phyloP scores from a whole-genome alignment of 2,888 invertebrate species.

The Aporophyla lueneburgensis region DNA sequence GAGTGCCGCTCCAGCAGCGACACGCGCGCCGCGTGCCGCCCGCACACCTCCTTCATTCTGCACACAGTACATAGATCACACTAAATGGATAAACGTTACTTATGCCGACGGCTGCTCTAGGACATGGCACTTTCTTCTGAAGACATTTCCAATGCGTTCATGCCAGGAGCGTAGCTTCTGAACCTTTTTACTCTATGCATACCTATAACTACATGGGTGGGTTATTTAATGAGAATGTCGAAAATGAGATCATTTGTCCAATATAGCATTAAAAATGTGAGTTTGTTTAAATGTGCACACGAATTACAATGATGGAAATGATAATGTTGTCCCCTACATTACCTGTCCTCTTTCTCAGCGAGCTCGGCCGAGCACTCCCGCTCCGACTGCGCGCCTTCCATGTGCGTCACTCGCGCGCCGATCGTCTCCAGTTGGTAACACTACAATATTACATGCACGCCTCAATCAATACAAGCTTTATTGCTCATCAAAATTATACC shows the following conservation, averaged over 20 bases:
- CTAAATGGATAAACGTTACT: neutral
- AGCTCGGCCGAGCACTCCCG: slow-evolving; percentile 81
- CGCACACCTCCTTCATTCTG: slow-evolving; percentile 82
- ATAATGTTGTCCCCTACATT: neutral
- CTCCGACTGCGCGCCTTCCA: slow-evolving; percentile 85
- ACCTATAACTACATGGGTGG: too few relatives aligned
- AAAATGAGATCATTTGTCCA: neutral
- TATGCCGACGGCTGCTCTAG: neutral
- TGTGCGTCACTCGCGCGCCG: slow-evolving; percentile 83
- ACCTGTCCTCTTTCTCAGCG: slow-evolving; percentile 83
- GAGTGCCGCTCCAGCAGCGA: slow-evolving; percentile 85
- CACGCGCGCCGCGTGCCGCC: slow-evolving; percentile 83
- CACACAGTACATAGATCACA: neutral
- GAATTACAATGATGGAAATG: neutral
- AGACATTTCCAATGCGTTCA: too few relatives aligned
- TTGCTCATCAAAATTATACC: neutral
- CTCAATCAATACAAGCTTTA: neutral
- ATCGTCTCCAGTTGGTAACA: slow-evolving; percentile 87
- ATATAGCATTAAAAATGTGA: neutral
- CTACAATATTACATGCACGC: slow-evolving; percentile 64
- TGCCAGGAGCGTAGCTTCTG: too few relatives aligned
- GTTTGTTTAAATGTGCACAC: neutral
- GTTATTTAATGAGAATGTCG: neutral
- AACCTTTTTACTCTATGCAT: too few relatives aligned
- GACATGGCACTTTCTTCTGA: too few relatives aligned